phyloP scores from a whole-genome alignment of 2,888 invertebrate genomes.

The Drosophila anceps region DNA sequence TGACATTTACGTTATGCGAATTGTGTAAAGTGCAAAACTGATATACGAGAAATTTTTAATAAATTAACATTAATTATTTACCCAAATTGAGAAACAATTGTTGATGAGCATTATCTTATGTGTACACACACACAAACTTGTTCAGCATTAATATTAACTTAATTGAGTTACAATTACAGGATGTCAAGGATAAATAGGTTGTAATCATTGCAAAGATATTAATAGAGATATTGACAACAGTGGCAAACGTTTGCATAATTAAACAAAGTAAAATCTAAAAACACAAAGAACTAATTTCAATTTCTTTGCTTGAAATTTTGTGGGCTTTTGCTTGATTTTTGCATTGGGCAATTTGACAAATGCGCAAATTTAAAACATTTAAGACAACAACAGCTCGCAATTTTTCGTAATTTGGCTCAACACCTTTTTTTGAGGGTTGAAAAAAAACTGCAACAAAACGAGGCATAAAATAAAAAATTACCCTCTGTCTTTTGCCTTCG shows the following conservation, averaged over 20 bases:
- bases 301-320: conserved; percentile 45
- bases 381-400: conserved; percentile 41
- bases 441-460: neutral
- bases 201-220: neutral
- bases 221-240: neutral
- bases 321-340: conserved; percentile 22
- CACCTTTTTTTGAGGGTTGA: conserved; percentile 60
- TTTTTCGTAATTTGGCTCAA: conserved; percentile 59
- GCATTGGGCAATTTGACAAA: conserved; percentile 25
- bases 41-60: conserved; percentile 27
- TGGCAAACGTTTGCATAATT: conserved; percentile 54
- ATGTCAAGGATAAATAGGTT: neutral
- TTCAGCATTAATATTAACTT: neutral
- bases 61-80: conserved; percentile 56
- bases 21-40: conserved; percentile 34
- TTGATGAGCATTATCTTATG: neutral
- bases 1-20: conserved; percentile 58
- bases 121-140: neutral
- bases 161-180: neutral
- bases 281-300: conserved; percentile 66
- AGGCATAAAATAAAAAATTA: conserved; percentile 16
- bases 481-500: conserved; percentile 35
- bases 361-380: conserved; percentile 65
- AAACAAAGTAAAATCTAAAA: conserved; percentile 24
- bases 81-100: conserved; percentile 39